Evolutionary conservation across 2,113 vertebrate genomes (phyloP).

Genomic region (Microcebus jonahi): DNA sequence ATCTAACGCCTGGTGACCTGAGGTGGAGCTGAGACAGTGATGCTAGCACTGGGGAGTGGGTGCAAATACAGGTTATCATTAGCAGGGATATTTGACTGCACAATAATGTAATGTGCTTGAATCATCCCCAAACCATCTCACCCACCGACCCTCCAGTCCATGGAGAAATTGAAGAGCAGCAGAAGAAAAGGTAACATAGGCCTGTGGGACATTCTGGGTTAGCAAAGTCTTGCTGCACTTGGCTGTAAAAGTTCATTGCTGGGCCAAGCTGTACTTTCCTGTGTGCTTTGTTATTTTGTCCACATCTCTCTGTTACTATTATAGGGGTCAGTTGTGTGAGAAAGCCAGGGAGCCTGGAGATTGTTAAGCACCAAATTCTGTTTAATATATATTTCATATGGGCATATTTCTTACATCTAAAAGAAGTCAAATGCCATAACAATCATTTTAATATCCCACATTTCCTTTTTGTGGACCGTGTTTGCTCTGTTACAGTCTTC

Average conservation of each 20-base stretch:
- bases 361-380: constrained; percentile 66
- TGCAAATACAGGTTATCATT: too few relatives aligned
- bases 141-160: too few relatives aligned
- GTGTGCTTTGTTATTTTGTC: constrained; percentile 77
- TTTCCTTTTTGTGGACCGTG: constrained; percentile 65
- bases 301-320: constrained; percentile 40
- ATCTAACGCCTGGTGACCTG: too few relatives aligned
- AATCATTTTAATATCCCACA: constrained; percentile 61
- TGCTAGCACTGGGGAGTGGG: too few relatives aligned
- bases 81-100: too few relatives aligned
- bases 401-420: constrained; percentile 67
- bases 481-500: background rate
- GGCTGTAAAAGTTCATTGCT: constrained; percentile 74
- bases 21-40: too few relatives aligned
- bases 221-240: constrained; percentile 59
- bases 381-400: constrained; percentile 75
- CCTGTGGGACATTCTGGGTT: background rate
- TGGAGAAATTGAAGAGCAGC: background rate
- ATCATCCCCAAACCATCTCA: too few relatives aligned
- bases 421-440: background rate
- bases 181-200: background rate
- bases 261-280: constrained; percentile 75
- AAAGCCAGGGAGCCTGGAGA: constrained; percentile 64
- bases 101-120: too few relatives aligned
- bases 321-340: background rate